Evolutionary conservation across 2,888 invertebrate species (phyloP), one percentile per base, ranked within the genome.

Genomic region (Eurytoma californica): DNA sequence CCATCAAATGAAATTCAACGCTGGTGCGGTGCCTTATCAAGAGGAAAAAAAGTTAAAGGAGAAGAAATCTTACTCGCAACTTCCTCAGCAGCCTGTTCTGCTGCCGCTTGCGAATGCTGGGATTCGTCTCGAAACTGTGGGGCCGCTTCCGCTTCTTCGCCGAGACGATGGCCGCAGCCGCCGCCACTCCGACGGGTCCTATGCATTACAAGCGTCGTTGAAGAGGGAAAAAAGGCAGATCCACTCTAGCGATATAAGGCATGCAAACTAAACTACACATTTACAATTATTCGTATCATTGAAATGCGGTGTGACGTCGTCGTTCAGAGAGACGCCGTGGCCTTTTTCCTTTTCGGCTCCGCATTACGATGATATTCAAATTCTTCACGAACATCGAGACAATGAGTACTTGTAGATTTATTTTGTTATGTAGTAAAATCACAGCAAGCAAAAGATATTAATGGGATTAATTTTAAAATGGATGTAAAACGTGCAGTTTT

Each of bases 121-220:
- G 98, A 92, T 98, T 98, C 72, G 98, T 98, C 91, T 98, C 98
- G 91, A 98, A 98, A 79, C 97, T 96, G 91, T 98, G 98, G 58
- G 97, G 97, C 85, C 98, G 92, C 92, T 98, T 98, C 86, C 97
- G 93, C 89, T 98, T 98, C 91, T 98, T 98, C 0, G 97, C 97
- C 3, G 98, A 97, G 28, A 97, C 97, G 85, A 98, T 98, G 61
- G 98, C 98, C 61, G 98, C 98, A 3, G 98, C 98, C 3, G 98
- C 98, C 24, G 98, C 98, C 90, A 98, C 97, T 66, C 98, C 98
- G 78, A 98, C 96, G 14, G 98, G 97, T 80, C 97, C 96, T 96
- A 88, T 66, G 47, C 77, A 81, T 61, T 76, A 68, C 57, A 78
- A 39, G 9, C 28, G 68, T 70, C 39, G 68, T 78, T 75, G 39